Percentiles rank a stretch among this genome's conserved stretches.
Conservation (phyloP, 2,113 vertebrate genomes). For the Heliornis fulica region DNA sequence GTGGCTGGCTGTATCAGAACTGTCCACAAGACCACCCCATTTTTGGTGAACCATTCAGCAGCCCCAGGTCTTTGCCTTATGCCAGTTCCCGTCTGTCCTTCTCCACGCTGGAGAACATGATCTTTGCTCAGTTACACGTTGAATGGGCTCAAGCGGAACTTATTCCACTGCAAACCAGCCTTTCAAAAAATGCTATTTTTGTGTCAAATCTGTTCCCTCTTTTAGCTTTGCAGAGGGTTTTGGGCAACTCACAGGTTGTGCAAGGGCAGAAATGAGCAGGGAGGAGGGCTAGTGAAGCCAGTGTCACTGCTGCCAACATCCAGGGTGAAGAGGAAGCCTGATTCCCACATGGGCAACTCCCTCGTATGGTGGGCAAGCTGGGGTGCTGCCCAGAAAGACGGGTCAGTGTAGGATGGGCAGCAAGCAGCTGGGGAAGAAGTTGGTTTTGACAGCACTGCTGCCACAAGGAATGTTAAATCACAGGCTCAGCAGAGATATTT, state of each 20-base stretch:
- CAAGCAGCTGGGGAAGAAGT: background rate
- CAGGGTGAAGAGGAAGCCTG: background rate
- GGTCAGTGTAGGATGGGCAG: background rate
- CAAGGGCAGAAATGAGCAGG: background rate
- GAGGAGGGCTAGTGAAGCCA: background rate
- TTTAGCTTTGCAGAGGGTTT: background rate
- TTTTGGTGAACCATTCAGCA: background rate
- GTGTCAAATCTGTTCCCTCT: background rate
- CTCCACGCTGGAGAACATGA: background rate
- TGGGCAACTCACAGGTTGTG: background rate
- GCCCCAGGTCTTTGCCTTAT: background rate
- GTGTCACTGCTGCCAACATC: background rate
- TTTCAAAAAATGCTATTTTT: background rate
- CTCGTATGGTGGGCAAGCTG: fast-evolving
- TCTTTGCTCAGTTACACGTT: background rate
- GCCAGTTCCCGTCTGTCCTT: background rate
- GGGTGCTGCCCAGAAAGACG: background rate
- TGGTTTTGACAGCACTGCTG: background rate
- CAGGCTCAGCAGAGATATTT: background rate
- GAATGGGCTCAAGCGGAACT: background rate
- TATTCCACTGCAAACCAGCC: background rate
- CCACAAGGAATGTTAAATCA: background rate
- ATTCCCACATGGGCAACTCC: background rate
- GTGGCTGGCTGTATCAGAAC: background rate
- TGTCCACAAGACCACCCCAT: background rate